Evolutionary conservation across 2,113 vertebrate genomes (phyloP).

Genomic region (Prionailurus viverrinus): DNA sequence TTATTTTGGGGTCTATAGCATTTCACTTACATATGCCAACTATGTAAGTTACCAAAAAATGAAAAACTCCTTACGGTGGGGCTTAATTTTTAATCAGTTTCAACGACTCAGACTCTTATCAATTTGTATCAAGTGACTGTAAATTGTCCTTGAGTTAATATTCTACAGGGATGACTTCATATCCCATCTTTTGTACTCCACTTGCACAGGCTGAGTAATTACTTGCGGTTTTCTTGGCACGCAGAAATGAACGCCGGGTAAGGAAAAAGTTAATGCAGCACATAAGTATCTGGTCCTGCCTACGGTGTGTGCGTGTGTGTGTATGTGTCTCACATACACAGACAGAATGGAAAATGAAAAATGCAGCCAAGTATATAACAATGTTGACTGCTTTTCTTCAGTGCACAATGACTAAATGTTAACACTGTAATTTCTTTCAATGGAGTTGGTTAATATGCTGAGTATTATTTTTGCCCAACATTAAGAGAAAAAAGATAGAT

Average conservation of each 20-base stretch:
- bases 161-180: background rate
- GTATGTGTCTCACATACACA: background rate
- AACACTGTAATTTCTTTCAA: slow-evolving; percentile 15
- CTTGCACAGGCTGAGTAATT: background rate
- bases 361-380: slow-evolving; percentile 38
- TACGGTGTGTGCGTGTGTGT: background rate
- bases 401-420: slow-evolving; percentile 34
- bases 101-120: slow-evolving; percentile 34
- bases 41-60: slow-evolving; percentile 2
- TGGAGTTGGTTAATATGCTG: slow-evolving; percentile 27
- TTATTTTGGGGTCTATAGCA: background rate
- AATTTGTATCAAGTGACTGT: slow-evolving; percentile 13
- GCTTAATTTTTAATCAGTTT: slow-evolving; percentile 7
- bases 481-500: background rate
- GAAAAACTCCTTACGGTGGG: slow-evolving; percentile 3
- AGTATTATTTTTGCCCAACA: slow-evolving; percentile 2
- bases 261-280: slow-evolving; percentile 46
- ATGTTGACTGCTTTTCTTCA: background rate
- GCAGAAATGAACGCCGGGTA: background rate
- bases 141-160: slow-evolving; percentile 28
- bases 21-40: slow-evolving; percentile 47
- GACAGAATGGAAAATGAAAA: slow-evolving; percentile 31
- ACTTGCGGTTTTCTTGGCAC: slow-evolving; percentile 49
- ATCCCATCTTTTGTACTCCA: background rate
- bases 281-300: slow-evolving; percentile 2